These are phyloP conservation scores for Stenodera caucasica DNA, from an alignment of 2,888 invertebrate species.

Conservation along the genomic window DNA sequence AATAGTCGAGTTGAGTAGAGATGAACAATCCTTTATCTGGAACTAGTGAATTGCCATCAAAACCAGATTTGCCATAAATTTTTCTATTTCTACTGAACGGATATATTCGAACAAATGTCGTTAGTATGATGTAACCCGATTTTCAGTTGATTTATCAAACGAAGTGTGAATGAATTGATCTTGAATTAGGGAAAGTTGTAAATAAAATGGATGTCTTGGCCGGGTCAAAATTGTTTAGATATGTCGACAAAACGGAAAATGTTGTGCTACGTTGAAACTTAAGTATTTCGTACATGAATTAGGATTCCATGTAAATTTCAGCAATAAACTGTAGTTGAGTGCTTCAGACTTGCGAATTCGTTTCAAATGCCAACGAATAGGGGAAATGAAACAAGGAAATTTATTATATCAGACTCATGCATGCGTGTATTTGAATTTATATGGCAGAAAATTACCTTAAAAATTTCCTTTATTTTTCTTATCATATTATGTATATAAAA, in stretches of 20 bases:
- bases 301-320: constrained; percentile 48
- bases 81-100: too few species aligned
- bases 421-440: constrained; percentile 41
- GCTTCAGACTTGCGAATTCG: constrained; percentile 36
- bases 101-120: too few species aligned
- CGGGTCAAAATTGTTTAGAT: constrained; percentile 14
- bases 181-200: too few species aligned
- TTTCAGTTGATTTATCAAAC: too few species aligned
- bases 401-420: constrained; percentile 44
- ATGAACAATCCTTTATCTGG: too few species aligned
- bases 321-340: constrained; percentile 42
- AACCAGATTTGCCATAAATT: too few species aligned
- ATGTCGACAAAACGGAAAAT: constrained; percentile 30
- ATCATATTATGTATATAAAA: too few species aligned
- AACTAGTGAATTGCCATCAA: too few species aligned
- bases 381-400: constrained; percentile 45
- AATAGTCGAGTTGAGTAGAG: too few species aligned
- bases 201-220: too few species aligned
- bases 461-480: constrained; percentile 19
- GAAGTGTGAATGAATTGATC: too few species aligned
- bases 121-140: too few species aligned
- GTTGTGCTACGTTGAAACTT: constrained; percentile 39
- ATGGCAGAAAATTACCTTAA: constrained; percentile 36
- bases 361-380: constrained; percentile 41
- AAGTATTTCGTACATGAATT: constrained; percentile 46